Evolutionary conservation across 2,888 invertebrate genomes (phyloP).

Genomic region (Phanerotoma sp.): DNA sequence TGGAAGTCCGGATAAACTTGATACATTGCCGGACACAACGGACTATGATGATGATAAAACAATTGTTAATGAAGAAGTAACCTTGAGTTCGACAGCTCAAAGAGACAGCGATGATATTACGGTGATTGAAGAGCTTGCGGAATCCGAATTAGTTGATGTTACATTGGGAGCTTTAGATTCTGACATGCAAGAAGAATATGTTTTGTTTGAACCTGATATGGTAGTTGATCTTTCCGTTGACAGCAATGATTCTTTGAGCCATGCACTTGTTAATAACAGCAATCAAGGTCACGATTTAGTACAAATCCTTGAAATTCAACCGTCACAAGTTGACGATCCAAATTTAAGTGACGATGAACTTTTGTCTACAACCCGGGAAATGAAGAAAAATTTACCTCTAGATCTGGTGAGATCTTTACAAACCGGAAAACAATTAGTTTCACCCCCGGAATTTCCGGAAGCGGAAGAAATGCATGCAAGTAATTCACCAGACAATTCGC

Average conservation of each 20-base stretch:
- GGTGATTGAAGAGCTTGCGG: conserved; percentile 62
- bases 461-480: conserved; percentile 59
- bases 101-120: conserved; percentile 62
- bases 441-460: conserved; percentile 62
- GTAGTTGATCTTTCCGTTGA: conserved; percentile 63
- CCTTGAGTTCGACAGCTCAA: conserved; percentile 63
- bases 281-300: conserved; percentile 52
- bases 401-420: conserved; percentile 55
- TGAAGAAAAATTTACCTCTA: conserved; percentile 46
- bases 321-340: conserved; percentile 43
- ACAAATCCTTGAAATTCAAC: conserved; percentile 54
- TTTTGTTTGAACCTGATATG: conserved; percentile 66
- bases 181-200: conserved; percentile 65
- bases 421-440: conserved; percentile 55
- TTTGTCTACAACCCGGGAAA: conserved; percentile 41
- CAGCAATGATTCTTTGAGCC: conserved; percentile 60
- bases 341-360: conserved; percentile 49
- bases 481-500: conserved; percentile 54
- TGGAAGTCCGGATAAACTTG: conserved; percentile 58
- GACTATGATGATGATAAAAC: conserved; percentile 65
- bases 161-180: conserved; percentile 65
- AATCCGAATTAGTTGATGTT: conserved; percentile 61
- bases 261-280: conserved; percentile 53
- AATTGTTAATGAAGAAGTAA: conserved; percentile 63
- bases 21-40: conserved; percentile 59